Conservation (phyloP, 2,797 vertebrate genomes). For the Phalloptychus januarius region DNA sequence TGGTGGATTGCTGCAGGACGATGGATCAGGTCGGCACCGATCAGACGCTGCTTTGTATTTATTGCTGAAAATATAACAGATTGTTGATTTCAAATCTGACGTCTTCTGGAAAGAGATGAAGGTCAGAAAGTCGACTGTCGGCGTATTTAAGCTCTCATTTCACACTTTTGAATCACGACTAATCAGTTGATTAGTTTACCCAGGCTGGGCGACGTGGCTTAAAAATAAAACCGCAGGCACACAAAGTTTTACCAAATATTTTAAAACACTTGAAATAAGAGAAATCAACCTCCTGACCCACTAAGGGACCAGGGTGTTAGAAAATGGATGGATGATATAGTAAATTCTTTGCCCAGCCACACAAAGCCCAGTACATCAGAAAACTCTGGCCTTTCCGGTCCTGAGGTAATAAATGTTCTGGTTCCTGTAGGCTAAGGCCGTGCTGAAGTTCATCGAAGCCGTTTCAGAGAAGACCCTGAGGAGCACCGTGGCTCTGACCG, state of each 20-base stretch:
- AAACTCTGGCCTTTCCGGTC: not conserved
- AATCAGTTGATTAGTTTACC: not conserved
- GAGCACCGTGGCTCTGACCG: slow-evolving; percentile 93
- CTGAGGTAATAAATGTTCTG: not conserved
- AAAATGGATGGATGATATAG: too few species aligned
- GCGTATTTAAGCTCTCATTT: not conserved
- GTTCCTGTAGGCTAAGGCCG: slow-evolving; percentile 86
- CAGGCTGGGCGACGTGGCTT: too few species aligned
- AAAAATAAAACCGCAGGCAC: too few species aligned
- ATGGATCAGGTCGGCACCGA: slow-evolving; percentile 88
- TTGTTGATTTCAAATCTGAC: not conserved
- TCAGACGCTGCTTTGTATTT: not conserved
- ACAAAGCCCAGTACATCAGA: not conserved
- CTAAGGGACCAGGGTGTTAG: too few species aligned
- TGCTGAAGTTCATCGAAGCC: slow-evolving; percentile 96
- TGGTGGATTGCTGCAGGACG: slow-evolving; percentile 93
- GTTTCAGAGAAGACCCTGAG: slow-evolving; percentile 96
- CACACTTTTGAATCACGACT: not conserved
- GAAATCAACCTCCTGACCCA: too few species aligned
- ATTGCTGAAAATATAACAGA: too few species aligned
- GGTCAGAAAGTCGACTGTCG: not conserved
- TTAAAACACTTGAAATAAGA: too few species aligned
- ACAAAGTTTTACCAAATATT: too few species aligned
- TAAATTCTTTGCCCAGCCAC: too few species aligned
- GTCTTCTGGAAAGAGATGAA: not conserved